phyloP scores from a whole-genome alignment of 2,113 vertebrate genomes.

The Elaphurus davidianus region DNA sequence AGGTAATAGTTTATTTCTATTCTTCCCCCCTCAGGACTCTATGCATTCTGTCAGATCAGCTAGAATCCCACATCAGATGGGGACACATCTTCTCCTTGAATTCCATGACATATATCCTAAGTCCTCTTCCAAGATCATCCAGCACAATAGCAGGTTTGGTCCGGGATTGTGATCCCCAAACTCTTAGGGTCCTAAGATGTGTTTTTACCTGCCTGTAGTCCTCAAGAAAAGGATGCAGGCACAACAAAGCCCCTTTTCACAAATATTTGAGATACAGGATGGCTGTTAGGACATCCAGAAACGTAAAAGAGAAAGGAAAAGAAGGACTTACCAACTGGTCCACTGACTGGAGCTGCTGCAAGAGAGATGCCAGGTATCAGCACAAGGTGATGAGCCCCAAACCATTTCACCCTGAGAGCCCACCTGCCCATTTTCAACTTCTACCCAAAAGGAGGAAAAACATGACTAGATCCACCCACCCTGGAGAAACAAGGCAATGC shows the following conservation, averaged over 20 bases:
- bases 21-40: not conserved
- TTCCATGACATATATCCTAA: not conserved
- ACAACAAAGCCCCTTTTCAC: too few species aligned
- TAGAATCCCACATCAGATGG: not conserved
- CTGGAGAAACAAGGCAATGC: not conserved
- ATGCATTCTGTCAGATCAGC: not conserved
- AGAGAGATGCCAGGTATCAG: not conserved
- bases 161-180: not conserved
- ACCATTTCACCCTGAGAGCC: not conserved
- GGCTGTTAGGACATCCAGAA: not conserved
- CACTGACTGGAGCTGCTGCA: not conserved
- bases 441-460: not conserved
- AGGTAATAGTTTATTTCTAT: not conserved
- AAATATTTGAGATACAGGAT: not conserved
- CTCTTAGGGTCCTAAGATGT: too few species aligned
- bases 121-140: not conserved
- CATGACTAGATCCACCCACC: too few species aligned
- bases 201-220: not conserved
- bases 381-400: accelerated
- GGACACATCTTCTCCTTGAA: not conserved
- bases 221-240: not conserved
- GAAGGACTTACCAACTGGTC: slow-evolving; percentile 19
- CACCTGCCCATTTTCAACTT: not conserved
- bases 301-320: not conserved
- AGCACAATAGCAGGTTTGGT: not conserved